Evolutionary conservation across 2,888 invertebrate genomes (phyloP), one percentile per base, ranked within the genome.

Genomic region (Caenorhabditis sulstoni): DNA sequence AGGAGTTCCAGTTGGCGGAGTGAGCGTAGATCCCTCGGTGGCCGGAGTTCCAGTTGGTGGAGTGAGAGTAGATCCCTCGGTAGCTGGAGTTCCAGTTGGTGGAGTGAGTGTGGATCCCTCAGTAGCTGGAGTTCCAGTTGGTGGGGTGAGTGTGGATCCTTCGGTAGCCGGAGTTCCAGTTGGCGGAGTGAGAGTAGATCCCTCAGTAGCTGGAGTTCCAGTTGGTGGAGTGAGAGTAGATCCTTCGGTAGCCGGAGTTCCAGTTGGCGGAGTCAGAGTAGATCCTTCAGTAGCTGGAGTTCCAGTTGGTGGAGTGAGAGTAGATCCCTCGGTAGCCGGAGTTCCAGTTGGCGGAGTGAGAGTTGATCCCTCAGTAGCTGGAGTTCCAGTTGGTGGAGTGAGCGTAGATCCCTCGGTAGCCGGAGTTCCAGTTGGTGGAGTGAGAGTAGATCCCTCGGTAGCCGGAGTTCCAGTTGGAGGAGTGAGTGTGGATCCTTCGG

Each of bases 391-490:
- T 47, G 44, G 58, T 5, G 44, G 23, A 3, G 58, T 44, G 1
- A 8, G 9, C 7, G 58, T 58, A 2, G 44, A 22, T 22, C 44
- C 22, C 23, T 44, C 57, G 14, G 59, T 45, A 5, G 16, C 7
- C 23, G 55, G 55, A 39, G 35, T 53, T 35, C 53, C 53, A n/a
- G 53, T 57, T 39, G 58, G 58, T 14, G 58, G 23, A 1, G 58
- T n/a, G 12, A 14, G 2, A 4, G 58, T 58, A 0, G 58, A 23
- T 41, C 20, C 14, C 18, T 22, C 53, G 3, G 53, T 14, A 12
- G 57, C 41, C 41, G 35, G 35, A 35, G 35, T 47, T 55, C 20
- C 55, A 7, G 39, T 35, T 39, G 55, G 39, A 1, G 55, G 29
- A 11, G 55, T 39, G 18, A 18, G 12, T 9, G 55, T 55, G 0